These are phyloP conservation scores for Ophraella communa DNA, from an alignment of 2,888 invertebrate genomes.

Conservation along the genomic window DNA sequence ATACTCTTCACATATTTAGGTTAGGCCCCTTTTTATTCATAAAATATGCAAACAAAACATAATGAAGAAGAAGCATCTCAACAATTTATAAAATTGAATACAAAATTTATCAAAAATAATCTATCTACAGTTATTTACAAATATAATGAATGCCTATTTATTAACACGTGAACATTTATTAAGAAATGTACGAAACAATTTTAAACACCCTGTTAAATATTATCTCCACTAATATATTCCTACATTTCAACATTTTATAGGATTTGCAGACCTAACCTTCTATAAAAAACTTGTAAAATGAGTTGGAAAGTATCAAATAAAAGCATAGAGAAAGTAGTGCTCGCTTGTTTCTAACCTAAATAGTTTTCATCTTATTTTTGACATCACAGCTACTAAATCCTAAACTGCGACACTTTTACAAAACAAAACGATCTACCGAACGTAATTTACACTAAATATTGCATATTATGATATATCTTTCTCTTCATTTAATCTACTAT, in stretches of 20 bases:
- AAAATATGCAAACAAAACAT: slow-evolving; percentile 30
- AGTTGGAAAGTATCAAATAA: slow-evolving; percentile 25
- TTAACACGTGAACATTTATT: slow-evolving; percentile 20
- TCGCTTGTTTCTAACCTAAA: slow-evolving; percentile 47
- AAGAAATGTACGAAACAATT: slow-evolving; percentile 23
- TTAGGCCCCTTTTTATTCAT: slow-evolving; percentile 23
- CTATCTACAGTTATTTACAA: slow-evolving; percentile 38
- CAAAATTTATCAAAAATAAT: slow-evolving; percentile 33
- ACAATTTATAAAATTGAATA: slow-evolving; percentile 28
- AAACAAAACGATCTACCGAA: slow-evolving; percentile 39
- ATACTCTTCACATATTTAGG: not conserved
- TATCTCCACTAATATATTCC: slow-evolving; percentile 11
- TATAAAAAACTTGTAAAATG: slow-evolving; percentile 21
- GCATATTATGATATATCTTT: slow-evolving; percentile 50
- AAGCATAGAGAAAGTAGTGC: slow-evolving; percentile 35
- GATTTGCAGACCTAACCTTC: slow-evolving; percentile 26
- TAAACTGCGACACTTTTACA: slow-evolving; percentile 52
- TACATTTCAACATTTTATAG: slow-evolving; percentile 24
- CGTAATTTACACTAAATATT: slow-evolving; percentile 44
- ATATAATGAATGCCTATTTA: slow-evolving; percentile 27
- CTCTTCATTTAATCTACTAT: slow-evolving; percentile 37
- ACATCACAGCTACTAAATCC: slow-evolving; percentile 57
- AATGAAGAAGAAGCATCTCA: slow-evolving; percentile 23
- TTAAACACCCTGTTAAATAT: slow-evolving; percentile 24
- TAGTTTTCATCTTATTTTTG: slow-evolving; percentile 46